A percentile compares a stretch with the other conserved stretches of the same genome.
phyloP scores from a whole-genome alignment of 2,888 invertebrate genomes.

The Lasioglossum leucozonium region DNA sequence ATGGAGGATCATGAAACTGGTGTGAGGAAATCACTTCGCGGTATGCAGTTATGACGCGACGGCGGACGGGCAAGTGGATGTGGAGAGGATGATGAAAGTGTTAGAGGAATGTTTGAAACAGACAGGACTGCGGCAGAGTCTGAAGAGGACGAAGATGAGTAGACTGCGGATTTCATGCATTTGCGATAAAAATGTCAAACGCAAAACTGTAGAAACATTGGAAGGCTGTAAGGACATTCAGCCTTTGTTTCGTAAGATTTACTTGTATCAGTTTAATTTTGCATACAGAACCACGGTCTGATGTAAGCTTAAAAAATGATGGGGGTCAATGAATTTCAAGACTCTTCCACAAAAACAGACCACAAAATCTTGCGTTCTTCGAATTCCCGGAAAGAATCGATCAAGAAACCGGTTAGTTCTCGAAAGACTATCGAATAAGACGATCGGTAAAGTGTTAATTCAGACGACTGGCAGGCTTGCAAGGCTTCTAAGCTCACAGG shows the following conservation, averaged over 20 bases:
- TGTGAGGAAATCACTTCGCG: neutral
- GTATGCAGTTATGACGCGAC: neutral
- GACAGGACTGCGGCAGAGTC: neutral
- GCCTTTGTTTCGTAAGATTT: no score
- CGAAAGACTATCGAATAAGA: neutral
- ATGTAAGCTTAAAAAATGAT: no score
- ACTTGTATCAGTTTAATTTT: neutral
- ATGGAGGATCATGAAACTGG: neutral
- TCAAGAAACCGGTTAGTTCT: neutral
- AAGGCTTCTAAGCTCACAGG: constrained; percentile 35
- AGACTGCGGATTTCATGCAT: neutral
- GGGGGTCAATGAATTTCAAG: no score
- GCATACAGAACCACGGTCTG: no score
- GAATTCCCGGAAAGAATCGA: no score
- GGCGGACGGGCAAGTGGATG: neutral
- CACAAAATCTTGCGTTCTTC: no score
- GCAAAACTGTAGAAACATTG: neutral
- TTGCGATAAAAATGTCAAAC: neutral
- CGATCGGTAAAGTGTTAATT: constrained; percentile 17
- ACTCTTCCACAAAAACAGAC: no score
- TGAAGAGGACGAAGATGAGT: neutral
- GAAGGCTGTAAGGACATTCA: no score
- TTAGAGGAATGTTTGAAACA: neutral
- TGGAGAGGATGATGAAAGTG: neutral
- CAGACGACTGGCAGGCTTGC: constrained; percentile 53